phyloP scores from a whole-genome alignment of 92 coral and sea anemone species.

The Heteractis magnifica region DNA sequence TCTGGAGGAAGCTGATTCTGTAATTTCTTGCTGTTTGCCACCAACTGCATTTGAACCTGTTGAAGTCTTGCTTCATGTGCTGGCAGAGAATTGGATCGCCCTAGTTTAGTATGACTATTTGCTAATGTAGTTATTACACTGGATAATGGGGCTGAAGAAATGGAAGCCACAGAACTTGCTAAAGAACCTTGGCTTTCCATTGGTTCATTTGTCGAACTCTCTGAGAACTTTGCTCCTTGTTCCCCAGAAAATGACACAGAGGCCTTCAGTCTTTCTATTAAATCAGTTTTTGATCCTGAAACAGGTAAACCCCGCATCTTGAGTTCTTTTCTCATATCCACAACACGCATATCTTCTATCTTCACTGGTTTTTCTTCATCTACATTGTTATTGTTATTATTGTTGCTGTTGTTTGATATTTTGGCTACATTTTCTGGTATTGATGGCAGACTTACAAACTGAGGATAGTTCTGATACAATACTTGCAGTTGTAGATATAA shows the following conservation, averaged over 20 bases:
- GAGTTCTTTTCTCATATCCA: constrained; percentile 92
- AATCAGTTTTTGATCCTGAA: constrained; percentile 91
- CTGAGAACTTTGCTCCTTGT: constrained; percentile 31
- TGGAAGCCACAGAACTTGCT: not conserved
- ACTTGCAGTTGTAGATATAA: constrained; percentile 93
- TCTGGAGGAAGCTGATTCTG: constrained; percentile 75
- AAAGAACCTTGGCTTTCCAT: constrained; percentile 22
- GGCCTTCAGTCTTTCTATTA: constrained; percentile 81
- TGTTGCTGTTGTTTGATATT: constrained; percentile 49
- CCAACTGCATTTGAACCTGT: constrained; percentile 74
- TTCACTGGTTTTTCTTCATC: constrained; percentile 81
- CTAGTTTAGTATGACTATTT: constrained; percentile 28
- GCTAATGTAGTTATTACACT: not conserved
- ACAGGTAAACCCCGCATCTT: constrained; percentile 95
- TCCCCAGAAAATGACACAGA: constrained; percentile 5
- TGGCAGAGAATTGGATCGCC: constrained; percentile 71
- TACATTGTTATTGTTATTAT: constrained; percentile 36
- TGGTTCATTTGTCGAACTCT: constrained; percentile 24
- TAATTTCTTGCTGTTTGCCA: constrained; percentile 71
- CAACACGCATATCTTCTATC: constrained; percentile 96
- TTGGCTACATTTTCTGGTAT: constrained; percentile 73
- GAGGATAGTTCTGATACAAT: constrained; percentile 92
- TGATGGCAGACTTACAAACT: constrained; percentile 74
- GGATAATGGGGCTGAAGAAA: not conserved
- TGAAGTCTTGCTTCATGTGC: constrained; percentile 57